A percentile compares a stretch with the other conserved stretches of the same genome.
These are phyloP conservation scores for Xerus rutilus DNA, from an alignment of 2,797 vertebrate species.

Conservation along the genomic window DNA sequence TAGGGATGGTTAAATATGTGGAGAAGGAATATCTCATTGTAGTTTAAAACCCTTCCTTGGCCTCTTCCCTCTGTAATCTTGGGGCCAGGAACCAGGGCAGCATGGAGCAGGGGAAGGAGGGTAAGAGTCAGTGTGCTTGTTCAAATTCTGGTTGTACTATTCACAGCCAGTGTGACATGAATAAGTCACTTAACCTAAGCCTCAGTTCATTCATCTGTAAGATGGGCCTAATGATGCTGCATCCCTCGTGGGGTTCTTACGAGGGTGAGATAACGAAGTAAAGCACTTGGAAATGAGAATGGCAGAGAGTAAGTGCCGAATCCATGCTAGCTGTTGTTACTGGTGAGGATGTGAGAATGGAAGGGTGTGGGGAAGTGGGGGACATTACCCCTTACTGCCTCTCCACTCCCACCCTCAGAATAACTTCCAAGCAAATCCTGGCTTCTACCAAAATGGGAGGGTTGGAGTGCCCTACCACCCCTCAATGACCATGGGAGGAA, in stretches of 20 bases:
- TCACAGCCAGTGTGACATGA: not conserved
- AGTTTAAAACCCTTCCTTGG: not conserved
- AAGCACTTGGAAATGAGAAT: not conserved
- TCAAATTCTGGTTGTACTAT: not conserved
- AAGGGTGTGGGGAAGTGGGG: not conserved
- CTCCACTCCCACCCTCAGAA: not conserved
- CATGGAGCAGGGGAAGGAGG: too few species aligned
- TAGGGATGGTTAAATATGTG: not conserved
- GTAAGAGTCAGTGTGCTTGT: not conserved
- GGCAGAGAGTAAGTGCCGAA: not conserved
- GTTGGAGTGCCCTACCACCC: not conserved
- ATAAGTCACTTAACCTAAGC: not conserved
- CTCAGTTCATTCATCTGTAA: slow-evolving; percentile 32
- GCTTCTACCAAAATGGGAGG: not conserved
- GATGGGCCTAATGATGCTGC: not conserved
- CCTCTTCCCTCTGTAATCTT: not conserved
- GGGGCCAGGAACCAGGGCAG: not conserved
- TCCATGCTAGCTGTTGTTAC: not conserved
- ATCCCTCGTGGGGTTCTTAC: not conserved
- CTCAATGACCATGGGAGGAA: not conserved
- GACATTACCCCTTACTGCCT: not conserved
- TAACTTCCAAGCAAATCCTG: not conserved
- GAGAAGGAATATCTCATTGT: not conserved
- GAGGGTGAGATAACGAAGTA: not conserved
- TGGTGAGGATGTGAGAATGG: not conserved